phyloP scores from a whole-genome alignment of 2,113 vertebrate genomes.

The Calypte anna region DNA sequence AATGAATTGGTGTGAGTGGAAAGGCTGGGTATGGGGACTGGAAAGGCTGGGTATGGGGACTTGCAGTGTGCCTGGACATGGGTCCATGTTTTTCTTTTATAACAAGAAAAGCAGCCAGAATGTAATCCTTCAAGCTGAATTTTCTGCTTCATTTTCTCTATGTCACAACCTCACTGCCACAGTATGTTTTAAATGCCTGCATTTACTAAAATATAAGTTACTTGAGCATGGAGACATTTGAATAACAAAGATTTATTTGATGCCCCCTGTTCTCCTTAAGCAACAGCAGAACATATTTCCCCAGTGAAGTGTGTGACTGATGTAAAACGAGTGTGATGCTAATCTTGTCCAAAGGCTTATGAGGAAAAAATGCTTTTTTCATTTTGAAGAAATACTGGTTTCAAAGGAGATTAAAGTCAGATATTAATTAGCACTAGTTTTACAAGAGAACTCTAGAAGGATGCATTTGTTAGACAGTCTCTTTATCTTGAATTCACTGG shows the following conservation, averaged over 20 bases:
- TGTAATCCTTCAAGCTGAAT: background rate
- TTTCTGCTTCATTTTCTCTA: slow-evolving; percentile 8
- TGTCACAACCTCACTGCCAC: background rate
- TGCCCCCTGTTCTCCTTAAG: background rate
- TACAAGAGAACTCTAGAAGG: background rate
- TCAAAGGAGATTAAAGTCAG: background rate
- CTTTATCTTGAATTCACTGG: background rate
- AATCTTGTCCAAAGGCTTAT: background rate
- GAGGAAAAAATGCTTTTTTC: background rate
- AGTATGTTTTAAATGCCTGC: background rate
- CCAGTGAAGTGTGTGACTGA: background rate
- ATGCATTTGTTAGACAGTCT: background rate
- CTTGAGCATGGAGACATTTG: background rate
- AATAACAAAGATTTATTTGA: background rate
- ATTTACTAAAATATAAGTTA: background rate
- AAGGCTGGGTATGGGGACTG: background rate
- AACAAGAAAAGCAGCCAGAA: background rate
- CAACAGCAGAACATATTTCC: background rate
- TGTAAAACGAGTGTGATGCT: background rate
- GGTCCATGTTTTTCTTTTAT: background rate
- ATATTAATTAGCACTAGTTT: background rate
- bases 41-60: background rate
- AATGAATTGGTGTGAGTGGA: background rate
- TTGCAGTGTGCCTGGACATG: background rate
- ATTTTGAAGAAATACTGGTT: background rate